Percentiles rank a stretch among this genome's conserved stretches.
Evolutionary conservation across 2,797 vertebrate species (phyloP).

Genomic region (Malurus splendens): DNA sequence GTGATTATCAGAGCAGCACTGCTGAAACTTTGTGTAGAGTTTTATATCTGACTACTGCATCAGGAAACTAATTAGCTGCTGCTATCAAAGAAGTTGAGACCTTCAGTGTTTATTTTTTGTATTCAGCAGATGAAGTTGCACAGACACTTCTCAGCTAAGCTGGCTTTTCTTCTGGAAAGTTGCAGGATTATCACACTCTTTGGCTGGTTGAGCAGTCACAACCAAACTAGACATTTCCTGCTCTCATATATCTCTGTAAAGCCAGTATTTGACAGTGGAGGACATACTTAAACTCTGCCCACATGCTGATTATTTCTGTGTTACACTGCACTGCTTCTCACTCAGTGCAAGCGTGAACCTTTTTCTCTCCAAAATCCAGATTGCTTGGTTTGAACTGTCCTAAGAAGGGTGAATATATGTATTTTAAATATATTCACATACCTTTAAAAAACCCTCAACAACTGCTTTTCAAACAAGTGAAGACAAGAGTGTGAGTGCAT

Average conservation of each 20-base stretch:
- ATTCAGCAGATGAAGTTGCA: background rate
- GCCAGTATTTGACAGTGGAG: background rate
- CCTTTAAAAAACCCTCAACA: accelerated
- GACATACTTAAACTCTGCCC: background rate
- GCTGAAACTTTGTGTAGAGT: background rate
- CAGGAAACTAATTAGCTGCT: background rate
- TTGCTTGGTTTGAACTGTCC: too few species aligned
- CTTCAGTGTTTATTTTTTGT: background rate
- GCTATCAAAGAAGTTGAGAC: background rate
- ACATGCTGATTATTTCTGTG: background rate
- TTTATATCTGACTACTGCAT: background rate
- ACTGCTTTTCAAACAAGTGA: background rate
- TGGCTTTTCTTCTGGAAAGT: background rate
- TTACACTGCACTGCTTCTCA: background rate
- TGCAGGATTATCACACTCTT: background rate
- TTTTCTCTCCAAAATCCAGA: background rate
- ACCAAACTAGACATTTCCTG: background rate
- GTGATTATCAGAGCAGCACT: background rate
- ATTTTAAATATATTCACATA: background rate
- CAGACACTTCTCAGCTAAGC: background rate
- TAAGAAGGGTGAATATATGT: too few species aligned
- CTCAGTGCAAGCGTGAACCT: background rate
- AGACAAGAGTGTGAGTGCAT: background rate
- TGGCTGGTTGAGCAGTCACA: background rate
- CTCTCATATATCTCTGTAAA: background rate